Evolutionary conservation across 2,888 invertebrate genomes (phyloP), one percentile per base, ranked within the genome.

Genomic region (Drosophila neonasuta): DNA sequence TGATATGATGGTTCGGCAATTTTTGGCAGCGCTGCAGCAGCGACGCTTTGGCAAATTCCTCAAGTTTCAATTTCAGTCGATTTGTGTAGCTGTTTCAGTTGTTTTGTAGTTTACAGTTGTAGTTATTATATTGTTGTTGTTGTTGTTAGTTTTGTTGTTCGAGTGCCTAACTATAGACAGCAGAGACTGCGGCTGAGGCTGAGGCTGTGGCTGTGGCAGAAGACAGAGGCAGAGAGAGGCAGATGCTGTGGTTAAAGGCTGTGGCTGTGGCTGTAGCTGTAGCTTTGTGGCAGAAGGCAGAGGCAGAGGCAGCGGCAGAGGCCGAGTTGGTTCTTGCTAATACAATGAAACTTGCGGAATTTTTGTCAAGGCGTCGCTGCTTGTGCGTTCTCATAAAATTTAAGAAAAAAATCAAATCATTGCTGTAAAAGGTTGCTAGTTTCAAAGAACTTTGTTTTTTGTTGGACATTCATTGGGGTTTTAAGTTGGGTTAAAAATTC

Each of bases 331-430:
- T 34, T 24, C 34, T 56, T 46, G 61, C 17, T 69, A 44, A 44
- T 50, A 60, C 63, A 36, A 24, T 73, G 74, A 77, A 82, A 81
- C 88, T 88, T 87, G 80, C 74, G 71, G 81, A 74, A 82, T 79
- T 45, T 45, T 88, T 88, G 89, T 81, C 84, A 88, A 88, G 86
- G 86, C 81, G 88, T 71, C 83, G 85, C 79, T 86, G 86, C 83
- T 79, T 67, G 80, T 75, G 80, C 83, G 56, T 84, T 80, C 45
- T 71, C 69, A 71, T 75, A 74, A 75, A 80, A 87, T 82, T 80
- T 87, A 86, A 88, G 89, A 88, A 89, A 88, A 88, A 88, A 88
- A 88, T 88, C 89, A 89, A 88, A 88, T 88, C 88, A 89, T 88
- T 88, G 77, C 77, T 86, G 83, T 78, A 76, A 81, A 75, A 63